phyloP scores from a whole-genome alignment of 2,797 vertebrate species.

The Alectoris magna region DNA sequence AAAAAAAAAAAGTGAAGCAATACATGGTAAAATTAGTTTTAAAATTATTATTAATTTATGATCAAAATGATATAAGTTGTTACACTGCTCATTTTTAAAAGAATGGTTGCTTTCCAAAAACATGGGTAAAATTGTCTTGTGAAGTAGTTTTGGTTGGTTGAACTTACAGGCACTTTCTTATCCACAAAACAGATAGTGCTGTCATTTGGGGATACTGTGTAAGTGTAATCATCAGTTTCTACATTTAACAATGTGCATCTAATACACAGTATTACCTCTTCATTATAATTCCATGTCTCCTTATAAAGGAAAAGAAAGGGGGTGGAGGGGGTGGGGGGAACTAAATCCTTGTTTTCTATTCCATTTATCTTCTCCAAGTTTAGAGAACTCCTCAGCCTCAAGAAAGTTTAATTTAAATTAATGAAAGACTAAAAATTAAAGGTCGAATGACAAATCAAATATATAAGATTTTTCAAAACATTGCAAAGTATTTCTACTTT shows the following conservation, averaged over 20 bases:
- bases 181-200: not conserved
- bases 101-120: not conserved
- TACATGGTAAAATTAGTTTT: not conserved
- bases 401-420: not conserved
- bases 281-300: not conserved
- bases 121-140: not conserved
- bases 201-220: not conserved
- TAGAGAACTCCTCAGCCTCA: not conserved
- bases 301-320: not conserved
- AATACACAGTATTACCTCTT: not conserved
- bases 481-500: not conserved
- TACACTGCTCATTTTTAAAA: not conserved
- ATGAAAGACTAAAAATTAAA: not conserved
- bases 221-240: not conserved
- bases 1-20: not conserved
- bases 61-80: not conserved
- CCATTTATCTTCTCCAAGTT: not conserved
- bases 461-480: accelerated
- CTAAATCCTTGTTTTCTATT: not conserved
- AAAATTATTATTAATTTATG: not conserved
- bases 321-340: too few species aligned
- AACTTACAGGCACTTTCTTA: not conserved
- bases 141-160: not conserved
- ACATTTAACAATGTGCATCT: not conserved
- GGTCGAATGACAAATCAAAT: accelerated